Conservation (phyloP, 2,888 invertebrate species). For the Dysmachus trigonus region DNA sequence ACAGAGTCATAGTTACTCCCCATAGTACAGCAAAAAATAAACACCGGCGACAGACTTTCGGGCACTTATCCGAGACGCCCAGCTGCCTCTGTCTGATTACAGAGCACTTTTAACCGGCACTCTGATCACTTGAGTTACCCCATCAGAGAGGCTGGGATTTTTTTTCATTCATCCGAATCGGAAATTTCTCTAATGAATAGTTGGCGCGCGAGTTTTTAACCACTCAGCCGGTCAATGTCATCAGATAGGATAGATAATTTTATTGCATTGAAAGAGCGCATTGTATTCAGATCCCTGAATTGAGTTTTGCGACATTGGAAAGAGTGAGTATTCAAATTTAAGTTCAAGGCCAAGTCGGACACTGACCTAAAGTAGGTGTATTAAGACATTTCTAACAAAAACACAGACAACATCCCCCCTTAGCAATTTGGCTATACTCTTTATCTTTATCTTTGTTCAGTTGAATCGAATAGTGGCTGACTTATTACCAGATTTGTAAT, state of each 20-base stretch:
- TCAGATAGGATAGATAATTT: neutral
- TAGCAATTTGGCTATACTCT: neutral
- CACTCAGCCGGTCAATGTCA: neutral
- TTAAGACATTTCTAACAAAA: neutral
- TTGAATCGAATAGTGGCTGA: neutral
- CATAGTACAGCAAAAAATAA: neutral
- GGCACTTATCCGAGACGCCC: neutral
- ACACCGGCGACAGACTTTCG: neutral
- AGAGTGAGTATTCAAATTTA: neutral
- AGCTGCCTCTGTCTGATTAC: neutral
- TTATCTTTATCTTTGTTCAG: neutral
- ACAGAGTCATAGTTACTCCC: neutral
- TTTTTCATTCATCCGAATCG: neutral
- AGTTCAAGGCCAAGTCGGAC: neutral
- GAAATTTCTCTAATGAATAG: constrained; percentile 3
- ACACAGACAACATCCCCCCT: neutral
- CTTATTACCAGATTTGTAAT: neutral
- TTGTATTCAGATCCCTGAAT: neutral
- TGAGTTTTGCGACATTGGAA: neutral
- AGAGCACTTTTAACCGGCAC: neutral
- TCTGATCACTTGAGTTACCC: neutral
- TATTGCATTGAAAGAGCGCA: neutral
- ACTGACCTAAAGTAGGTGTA: neutral
- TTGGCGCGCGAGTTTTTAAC: neutral
- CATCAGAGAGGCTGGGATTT: neutral